A percentile compares a stretch with the other conserved stretches of the same genome.
Conservation (phyloP, 2,113 vertebrate species). For the Brachyhypopomus gauderio region DNA sequence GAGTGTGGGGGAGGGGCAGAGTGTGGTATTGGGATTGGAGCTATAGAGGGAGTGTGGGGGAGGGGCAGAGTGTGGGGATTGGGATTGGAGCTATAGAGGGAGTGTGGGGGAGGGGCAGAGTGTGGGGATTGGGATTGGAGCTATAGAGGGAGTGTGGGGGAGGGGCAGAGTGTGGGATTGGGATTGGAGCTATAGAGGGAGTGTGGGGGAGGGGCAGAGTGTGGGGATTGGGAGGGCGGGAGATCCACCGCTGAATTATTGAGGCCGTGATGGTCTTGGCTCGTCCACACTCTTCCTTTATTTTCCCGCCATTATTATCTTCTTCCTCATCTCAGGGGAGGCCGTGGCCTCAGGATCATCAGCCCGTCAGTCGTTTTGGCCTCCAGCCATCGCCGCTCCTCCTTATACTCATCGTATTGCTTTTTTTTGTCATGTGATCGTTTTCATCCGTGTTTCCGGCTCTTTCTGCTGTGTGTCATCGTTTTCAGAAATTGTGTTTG, state of each 20-base stretch:
- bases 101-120: not conserved
- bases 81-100: not conserved
- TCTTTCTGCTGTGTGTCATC: not conserved
- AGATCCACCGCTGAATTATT: not conserved
- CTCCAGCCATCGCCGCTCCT: too few relatives aligned
- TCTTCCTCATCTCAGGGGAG: not conserved
- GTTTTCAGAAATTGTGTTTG: not conserved
- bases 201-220: not conserved
- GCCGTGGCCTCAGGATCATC: not conserved
- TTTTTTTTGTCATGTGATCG: not conserved
- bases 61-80: not conserved
- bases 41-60: too few relatives aligned
- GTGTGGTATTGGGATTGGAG: not conserved
- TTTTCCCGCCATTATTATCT: not conserved
- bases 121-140: slow-evolving; percentile 1
- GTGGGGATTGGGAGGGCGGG: not conserved
- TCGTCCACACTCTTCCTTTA: too few relatives aligned
- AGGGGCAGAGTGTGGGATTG: not conserved
- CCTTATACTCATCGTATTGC: not conserved
- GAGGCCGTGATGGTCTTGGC: not conserved
- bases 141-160: too few relatives aligned
- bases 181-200: not conserved
- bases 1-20: not conserved
- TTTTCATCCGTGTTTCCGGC: not conserved
- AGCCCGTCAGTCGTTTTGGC: not conserved